Evolutionary conservation across 2,888 invertebrate genomes (phyloP), one percentile per base, ranked within the genome.

Genomic region (Phortica okadai): DNA sequence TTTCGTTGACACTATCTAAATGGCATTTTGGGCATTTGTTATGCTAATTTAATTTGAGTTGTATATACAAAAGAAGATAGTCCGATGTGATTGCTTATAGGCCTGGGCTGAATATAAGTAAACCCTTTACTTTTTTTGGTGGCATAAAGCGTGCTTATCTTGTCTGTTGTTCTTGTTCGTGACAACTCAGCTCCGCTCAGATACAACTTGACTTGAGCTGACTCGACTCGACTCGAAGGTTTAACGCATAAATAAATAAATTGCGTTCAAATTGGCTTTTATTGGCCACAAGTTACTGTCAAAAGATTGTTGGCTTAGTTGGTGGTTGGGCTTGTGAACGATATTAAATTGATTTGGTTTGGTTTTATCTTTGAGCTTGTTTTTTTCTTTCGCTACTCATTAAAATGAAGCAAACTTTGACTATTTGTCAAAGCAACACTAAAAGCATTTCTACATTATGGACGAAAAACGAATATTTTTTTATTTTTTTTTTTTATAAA

Each of bases 41-140:
- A 85, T 85, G 82, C 81, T 81, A 83, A 85, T 85, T 77, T 76
- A 33, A 33, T 72, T 72, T 72, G 10, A 72, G 70, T 76, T 69
- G 33, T 67, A 44, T n/a, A 67, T 16, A 25, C 62, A 25, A 33
- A 3, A 10, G 41, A 64, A 25, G 64, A n/a, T 59, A 59, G 21
- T 2, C 7, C 59, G 21, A 10, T 59, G 21, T n/a, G 33, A 33
- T 33, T 33, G 33, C 42, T 66, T 66, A 66, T 66, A 66, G 66
- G 66, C 66, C 41, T 66, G 41, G 59, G n/a, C 42, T 42, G 14
- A 66, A 11, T 72, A 56, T 8, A 10, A 33, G 54, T 54, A 56
- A 54, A 72, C 70, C 70, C 70, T 56, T 69, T 69, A 54, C 1
- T 72, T 70, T 8, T 56, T 42, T 54, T 25, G 69, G 10, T 62